Evolutionary conservation across 1,140 invertebrate genomes (phyloP).

Genomic region (Cyrtorhinus lividipennis): DNA sequence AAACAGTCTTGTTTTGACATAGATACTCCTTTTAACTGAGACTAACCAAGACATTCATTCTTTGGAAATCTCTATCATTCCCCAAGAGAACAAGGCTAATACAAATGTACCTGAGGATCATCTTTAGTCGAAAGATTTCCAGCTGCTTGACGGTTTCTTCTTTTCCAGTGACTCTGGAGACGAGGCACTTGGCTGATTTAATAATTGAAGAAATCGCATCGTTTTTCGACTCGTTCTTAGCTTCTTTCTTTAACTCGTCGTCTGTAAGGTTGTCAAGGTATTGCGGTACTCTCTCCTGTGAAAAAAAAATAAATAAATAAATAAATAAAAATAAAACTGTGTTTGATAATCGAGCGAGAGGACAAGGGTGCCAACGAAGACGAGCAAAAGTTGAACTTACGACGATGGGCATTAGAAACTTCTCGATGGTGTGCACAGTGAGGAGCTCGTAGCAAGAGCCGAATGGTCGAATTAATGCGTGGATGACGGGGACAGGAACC

Average conservation of each 20-base stretch:
- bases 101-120: conserved; percentile 57
- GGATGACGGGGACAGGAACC: conserved; percentile 64
- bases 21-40: too few species aligned
- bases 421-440: conserved; percentile 75
- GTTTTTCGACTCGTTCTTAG: conserved; percentile 88
- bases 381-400: conserved; percentile 39
- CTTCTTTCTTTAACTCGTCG: conserved; percentile 92
- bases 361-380: too few species aligned
- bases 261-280: conserved; percentile 90
- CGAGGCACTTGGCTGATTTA: conserved; percentile 75
- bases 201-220: conserved; percentile 84
- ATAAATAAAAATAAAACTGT: neutral
- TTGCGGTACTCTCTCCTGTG: conserved; percentile 75
- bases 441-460: conserved; percentile 84
- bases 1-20: too few species aligned
- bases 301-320: conserved; percentile 26
- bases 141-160: conserved; percentile 75
- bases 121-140: conserved; percentile 90
- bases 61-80: too few species aligned
- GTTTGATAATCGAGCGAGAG: too few species aligned
- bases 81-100: too few species aligned
- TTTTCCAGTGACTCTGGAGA: conserved; percentile 58
- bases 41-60: too few species aligned
- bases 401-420: conserved; percentile 86
- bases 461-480: conserved; percentile 76